These are phyloP conservation scores for Lutraria lutraria DNA, from an alignment of 2,888 invertebrate genomes.

Conservation along the genomic window DNA sequence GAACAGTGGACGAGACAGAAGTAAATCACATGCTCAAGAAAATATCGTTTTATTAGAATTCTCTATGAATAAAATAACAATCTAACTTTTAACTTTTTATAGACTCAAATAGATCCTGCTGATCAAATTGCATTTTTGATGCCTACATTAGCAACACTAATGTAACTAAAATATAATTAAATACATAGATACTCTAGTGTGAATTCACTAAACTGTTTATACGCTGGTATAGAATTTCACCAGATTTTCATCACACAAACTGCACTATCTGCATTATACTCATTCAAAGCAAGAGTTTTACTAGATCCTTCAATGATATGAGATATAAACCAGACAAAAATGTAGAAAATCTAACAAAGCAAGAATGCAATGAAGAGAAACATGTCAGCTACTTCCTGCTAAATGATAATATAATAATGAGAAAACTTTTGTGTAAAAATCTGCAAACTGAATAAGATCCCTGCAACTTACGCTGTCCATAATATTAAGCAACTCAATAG, in stretches of 20 bases:
- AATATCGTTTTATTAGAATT: not conserved
- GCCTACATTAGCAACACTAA: not conserved
- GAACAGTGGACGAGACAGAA: too few relatives aligned
- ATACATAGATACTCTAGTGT: not conserved
- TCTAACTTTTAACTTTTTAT: not conserved
- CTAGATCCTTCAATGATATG: not conserved
- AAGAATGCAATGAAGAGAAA: not conserved
- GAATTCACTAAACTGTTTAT: not conserved
- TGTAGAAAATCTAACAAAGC: not conserved
- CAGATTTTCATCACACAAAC: not conserved
- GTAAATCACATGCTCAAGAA: not conserved
- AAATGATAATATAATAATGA: slow-evolving; percentile 6
- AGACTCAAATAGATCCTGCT: not conserved
- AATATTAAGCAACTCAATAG: not conserved
- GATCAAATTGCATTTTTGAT: not conserved
- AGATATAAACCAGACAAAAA: not conserved
- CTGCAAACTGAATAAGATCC: not conserved
- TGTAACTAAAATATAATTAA: not conserved
- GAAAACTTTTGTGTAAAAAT: not conserved
- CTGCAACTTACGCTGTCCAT: not conserved
- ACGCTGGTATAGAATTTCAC: not conserved
- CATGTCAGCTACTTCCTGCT: slow-evolving; percentile 6
- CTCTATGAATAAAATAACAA: not conserved
- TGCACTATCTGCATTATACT: not conserved
- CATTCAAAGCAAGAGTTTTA: not conserved